Evolutionary conservation across 2,888 invertebrate genomes (phyloP).

Genomic region (Luffia ferchaultella): DNA sequence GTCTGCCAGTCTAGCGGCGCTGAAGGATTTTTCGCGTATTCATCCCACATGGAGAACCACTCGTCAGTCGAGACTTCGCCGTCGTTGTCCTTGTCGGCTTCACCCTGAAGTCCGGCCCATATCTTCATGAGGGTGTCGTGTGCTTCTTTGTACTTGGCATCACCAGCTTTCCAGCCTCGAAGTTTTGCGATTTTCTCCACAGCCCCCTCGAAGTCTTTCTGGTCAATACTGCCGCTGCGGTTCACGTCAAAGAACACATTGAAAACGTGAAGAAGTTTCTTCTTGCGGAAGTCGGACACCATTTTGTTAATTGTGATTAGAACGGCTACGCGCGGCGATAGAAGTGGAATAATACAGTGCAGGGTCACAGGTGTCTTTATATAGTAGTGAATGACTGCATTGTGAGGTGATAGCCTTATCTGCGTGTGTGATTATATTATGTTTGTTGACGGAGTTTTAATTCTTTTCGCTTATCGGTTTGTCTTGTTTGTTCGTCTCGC

Average conservation of each 20-base stretch:
- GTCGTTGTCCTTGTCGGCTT: conserved; percentile 87
- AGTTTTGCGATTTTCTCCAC: conserved; percentile 83
- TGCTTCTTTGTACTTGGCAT: conserved; percentile 76
- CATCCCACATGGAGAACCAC: conserved; percentile 89
- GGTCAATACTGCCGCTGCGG: conserved; percentile 86
- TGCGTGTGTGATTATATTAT: background rate
- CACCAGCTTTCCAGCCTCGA: conserved; percentile 78
- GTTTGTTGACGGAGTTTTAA: background rate
- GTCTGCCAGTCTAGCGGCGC: conserved; percentile 84
- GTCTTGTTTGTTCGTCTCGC: background rate
- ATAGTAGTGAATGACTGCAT: background rate
- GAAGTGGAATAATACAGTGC: background rate
- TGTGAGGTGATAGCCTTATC: background rate
- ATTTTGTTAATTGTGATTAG: conserved; percentile 28
- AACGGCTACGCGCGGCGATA: too few relatives aligned
- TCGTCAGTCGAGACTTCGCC: conserved; percentile 87
- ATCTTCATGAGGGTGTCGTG: conserved; percentile 78
- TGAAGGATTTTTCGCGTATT: conserved; percentile 77
- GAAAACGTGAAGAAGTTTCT: conserved; percentile 87
- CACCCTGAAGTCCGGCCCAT: conserved; percentile 82
- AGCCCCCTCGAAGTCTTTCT: conserved; percentile 86
- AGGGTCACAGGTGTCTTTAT: background rate
- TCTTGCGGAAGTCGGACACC: conserved; percentile 88
- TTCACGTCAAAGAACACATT: conserved; percentile 89
- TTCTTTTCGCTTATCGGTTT: background rate